phyloP scores from a whole-genome alignment of 1,140 invertebrate species.

The Drosophila ananassae region DNA sequence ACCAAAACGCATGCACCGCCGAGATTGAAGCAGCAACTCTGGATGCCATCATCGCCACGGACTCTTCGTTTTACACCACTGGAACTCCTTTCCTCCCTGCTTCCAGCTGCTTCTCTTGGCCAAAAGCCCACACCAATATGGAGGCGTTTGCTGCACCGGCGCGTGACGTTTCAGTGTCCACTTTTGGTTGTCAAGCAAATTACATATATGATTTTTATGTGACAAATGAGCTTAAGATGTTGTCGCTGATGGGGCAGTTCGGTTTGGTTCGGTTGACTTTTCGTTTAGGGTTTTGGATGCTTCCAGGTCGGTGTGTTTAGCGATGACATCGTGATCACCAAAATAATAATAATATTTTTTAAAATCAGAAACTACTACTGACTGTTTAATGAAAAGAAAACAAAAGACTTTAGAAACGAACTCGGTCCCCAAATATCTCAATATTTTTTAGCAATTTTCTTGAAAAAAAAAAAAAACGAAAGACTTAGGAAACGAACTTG shows the following conservation, averaged over 20 bases:
- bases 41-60: slow-evolving; percentile 24
- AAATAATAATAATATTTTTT: background rate
- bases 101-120: slow-evolving; percentile 9
- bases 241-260: slow-evolving; percentile 68
- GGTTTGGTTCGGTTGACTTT: slow-evolving; percentile 28
- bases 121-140: slow-evolving; percentile 74
- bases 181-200: slow-evolving; percentile 82
- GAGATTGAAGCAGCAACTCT: slow-evolving; percentile 28
- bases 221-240: slow-evolving; percentile 80
- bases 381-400: background rate
- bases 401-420: background rate
- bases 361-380: too few species aligned
- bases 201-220: slow-evolving; percentile 83
- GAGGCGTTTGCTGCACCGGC: slow-evolving; percentile 73
- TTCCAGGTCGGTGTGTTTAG: background rate
- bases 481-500: background rate
- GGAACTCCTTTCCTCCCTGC: background rate
- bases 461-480: background rate
- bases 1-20: slow-evolving; percentile 50
- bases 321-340: slow-evolving; percentile 4
- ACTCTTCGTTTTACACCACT: slow-evolving; percentile 3
- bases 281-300: slow-evolving; percentile 4
- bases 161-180: slow-evolving; percentile 72
- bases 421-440: background rate
- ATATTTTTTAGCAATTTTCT: background rate